Evolutionary conservation across 2,113 vertebrate genomes (phyloP).

Genomic region (Pomatorhinus ruficollis): DNA sequence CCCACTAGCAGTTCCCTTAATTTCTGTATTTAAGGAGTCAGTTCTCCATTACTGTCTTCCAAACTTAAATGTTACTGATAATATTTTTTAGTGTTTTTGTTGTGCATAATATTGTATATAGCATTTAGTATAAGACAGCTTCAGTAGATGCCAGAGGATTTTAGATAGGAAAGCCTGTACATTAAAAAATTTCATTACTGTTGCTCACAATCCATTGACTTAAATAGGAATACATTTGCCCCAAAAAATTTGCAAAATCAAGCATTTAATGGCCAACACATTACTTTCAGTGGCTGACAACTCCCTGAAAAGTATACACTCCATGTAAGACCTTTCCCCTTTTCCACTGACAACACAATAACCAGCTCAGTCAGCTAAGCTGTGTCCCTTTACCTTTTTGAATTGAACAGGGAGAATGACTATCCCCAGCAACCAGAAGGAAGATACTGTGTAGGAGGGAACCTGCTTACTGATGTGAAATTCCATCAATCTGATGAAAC

Average conservation of each 20-base stretch:
- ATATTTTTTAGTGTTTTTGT: neutral
- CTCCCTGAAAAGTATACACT: neutral
- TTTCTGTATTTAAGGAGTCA: neutral
- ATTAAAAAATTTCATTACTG: neutral
- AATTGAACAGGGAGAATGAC: neutral
- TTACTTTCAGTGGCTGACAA: neutral
- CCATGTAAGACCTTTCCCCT: neutral
- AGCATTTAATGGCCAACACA: neutral
- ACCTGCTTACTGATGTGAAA: neutral
- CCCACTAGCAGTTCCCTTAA: neutral
- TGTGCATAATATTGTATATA: neutral
- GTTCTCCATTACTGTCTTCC: neutral
- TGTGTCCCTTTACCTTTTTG: neutral
- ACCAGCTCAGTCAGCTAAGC: neutral
- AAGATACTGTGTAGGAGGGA: neutral
- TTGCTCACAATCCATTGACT: neutral
- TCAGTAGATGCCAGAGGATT: neutral
- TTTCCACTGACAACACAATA: neutral
- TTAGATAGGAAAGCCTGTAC: neutral
- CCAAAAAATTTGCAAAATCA: neutral
- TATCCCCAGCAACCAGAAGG: neutral
- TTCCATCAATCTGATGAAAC: neutral
- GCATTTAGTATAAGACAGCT: neutral
- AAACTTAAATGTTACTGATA: neutral
- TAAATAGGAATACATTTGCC: neutral